Conservation (phyloP, 2,888 invertebrate species). For the Ennomos quercinarius region DNA sequence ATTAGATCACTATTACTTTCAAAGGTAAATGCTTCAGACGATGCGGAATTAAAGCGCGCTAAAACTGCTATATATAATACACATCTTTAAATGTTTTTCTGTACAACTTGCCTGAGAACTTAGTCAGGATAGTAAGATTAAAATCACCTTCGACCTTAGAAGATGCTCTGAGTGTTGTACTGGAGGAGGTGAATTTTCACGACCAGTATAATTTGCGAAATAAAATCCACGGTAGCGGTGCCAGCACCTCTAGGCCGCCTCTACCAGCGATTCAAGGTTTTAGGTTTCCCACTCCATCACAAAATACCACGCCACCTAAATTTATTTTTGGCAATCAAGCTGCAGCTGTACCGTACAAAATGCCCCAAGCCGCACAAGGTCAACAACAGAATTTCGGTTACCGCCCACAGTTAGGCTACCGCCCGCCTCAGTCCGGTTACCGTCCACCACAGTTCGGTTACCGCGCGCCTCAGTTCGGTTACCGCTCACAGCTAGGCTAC, state of each 20-base stretch:
- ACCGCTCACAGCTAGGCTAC: not conserved
- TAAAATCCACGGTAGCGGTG: not conserved
- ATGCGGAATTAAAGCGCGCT: slow-evolving; percentile 3
- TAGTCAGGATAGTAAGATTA: slow-evolving; percentile 22
- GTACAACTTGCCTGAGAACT: slow-evolving; percentile 24
- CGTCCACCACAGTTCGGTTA: not conserved
- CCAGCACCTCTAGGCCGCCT: not conserved
- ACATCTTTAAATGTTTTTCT: slow-evolving; percentile 32
- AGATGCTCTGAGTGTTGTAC: slow-evolving; percentile 8
- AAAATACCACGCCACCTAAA: not conserved
- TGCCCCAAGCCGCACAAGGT: not conserved
- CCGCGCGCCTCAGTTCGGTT: not conserved
- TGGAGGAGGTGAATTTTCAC: slow-evolving; percentile 22
- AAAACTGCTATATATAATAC: slow-evolving; percentile 32
- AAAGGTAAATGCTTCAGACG: not conserved
- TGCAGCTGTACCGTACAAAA: not conserved
- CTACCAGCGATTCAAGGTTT: not conserved
- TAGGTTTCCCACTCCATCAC: too few relatives aligned
- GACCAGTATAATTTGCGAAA: slow-evolving; percentile 9
- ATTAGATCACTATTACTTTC: slow-evolving; percentile 4
- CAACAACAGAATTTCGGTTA: not conserved
- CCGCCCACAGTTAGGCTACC: not conserved
- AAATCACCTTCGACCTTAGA: slow-evolving; percentile 12
- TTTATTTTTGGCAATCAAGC: slow-evolving; percentile 1
- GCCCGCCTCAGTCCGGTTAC: not conserved